A percentile compares a stretch with the other conserved stretches of the same genome.
These are phyloP conservation scores for Glossosoma conforme DNA, from an alignment of 1,140 invertebrate genomes.

Conservation along the genomic window DNA sequence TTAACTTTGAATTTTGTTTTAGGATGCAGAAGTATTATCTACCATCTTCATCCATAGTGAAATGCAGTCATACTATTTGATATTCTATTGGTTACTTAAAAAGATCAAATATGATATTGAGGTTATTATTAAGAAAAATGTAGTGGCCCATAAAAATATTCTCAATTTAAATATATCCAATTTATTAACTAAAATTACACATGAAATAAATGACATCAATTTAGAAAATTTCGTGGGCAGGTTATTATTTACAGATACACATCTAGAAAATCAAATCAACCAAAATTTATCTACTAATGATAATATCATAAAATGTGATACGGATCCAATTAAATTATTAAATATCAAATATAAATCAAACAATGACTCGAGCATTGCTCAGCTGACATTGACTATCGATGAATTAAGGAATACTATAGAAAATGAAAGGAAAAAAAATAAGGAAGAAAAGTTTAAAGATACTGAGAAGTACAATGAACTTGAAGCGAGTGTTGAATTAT, in stretches of 20 bases:
- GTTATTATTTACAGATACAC: slow-evolving; percentile 3
- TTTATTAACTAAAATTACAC: slow-evolving; percentile 6
- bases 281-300: slow-evolving; percentile 1
- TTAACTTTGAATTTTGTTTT: slow-evolving; percentile 6
- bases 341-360: neutral
- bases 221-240: no score
- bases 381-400: slow-evolving; percentile 6
- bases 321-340: slow-evolving; percentile 3
- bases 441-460: slow-evolving; percentile 48
- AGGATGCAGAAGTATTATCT: no score
- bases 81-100: slow-evolving; percentile 8
- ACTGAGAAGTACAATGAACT: slow-evolving; percentile 58
- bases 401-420: slow-evolving; percentile 15
- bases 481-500: slow-evolving; percentile 65
- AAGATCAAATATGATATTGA: slow-evolving; percentile 12
- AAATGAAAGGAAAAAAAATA: slow-evolving; percentile 18
- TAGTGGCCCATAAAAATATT: neutral
- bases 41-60: slow-evolving; percentile 7
- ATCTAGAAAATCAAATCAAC: slow-evolving; percentile 6
- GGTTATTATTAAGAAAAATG: no score
- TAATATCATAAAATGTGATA: neutral
- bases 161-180: neutral
- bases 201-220: slow-evolving; percentile 1
- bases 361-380: neutral
- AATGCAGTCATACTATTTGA: slow-evolving; percentile 14